Percentiles rank a stretch among this genome's conserved stretches.
Evolutionary conservation across 2,113 vertebrate genomes (phyloP).

Genomic region (Pavo muticus): DNA sequence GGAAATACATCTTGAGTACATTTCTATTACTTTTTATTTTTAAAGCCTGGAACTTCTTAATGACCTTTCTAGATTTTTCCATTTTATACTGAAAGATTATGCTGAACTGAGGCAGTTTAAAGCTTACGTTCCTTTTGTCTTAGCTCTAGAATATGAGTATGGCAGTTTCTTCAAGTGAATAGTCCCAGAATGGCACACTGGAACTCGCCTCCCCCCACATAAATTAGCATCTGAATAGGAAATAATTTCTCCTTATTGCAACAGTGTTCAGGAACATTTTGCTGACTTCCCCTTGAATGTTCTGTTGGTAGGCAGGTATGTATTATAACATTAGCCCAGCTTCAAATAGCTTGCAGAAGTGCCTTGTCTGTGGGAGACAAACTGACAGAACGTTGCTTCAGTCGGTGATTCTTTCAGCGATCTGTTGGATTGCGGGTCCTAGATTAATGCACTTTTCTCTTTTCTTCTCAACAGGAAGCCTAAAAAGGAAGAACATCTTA

Average conservation of each 20-base stretch:
- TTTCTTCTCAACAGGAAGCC: slow-evolving; percentile 83
- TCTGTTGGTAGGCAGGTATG: slow-evolving; percentile 8
- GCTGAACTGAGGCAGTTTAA: not conserved
- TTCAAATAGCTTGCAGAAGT: slow-evolving; percentile 25
- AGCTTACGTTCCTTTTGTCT: not conserved
- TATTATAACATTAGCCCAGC: slow-evolving; percentile 2
- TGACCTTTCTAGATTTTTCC: not conserved
- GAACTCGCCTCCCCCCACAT: not conserved
- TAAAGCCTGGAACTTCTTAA: not conserved
- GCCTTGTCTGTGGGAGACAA: slow-evolving; percentile 25
- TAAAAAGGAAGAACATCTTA: slow-evolving; percentile 92
- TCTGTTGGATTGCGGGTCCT: not conserved
- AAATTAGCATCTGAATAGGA: not conserved
- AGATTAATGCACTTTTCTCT: slow-evolving; percentile 51
- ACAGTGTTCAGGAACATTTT: not conserved
- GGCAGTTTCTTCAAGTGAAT: not conserved
- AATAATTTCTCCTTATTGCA: not conserved
- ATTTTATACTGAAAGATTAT: not conserved
- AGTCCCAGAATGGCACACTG: not conserved
- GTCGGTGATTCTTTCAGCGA: not conserved
- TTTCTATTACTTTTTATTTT: not conserved
- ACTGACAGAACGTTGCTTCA: slow-evolving; percentile 13
- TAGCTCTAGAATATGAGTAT: not conserved
- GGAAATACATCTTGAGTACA: not conserved
- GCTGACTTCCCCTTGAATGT: not conserved